Percentiles rank a stretch among this genome's conserved stretches.
phyloP scores from a whole-genome alignment of 1,140 invertebrate species.

The Drosophila ohnishii region DNA sequence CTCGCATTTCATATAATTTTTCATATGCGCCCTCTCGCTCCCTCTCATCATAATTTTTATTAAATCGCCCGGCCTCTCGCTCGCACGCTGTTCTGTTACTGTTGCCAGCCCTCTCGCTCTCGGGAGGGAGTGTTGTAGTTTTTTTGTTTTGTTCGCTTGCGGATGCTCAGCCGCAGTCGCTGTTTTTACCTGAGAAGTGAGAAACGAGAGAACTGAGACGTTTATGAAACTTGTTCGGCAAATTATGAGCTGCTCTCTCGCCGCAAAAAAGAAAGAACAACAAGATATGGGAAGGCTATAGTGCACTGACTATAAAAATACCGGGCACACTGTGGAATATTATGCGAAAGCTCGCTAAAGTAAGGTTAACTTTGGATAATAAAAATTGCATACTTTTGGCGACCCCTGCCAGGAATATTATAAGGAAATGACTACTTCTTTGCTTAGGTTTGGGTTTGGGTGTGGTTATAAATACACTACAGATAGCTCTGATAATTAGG shows the following conservation, averaged over 20 bases:
- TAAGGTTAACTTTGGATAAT: neutral
- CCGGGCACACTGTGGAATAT: conserved; percentile 1
- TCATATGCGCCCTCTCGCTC: conserved; percentile 71
- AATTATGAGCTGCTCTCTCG: conserved; percentile 70
- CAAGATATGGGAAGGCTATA: neutral
- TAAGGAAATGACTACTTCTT: neutral
- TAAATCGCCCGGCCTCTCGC: conserved; percentile 62
- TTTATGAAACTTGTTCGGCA: conserved; percentile 80
- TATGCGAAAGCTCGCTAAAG: neutral
- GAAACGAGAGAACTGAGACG: conserved; percentile 47
- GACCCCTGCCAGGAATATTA: no score
- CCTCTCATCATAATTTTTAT: conserved; percentile 82
- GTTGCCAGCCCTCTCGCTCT: conserved; percentile 69
- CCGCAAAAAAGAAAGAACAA: conserved; percentile 13
- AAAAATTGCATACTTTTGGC: neutral
- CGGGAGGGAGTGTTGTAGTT: conserved; percentile 3
- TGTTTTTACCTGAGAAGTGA: conserved; percentile 64
- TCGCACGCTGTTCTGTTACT: conserved; percentile 69
- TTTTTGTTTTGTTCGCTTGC: conserved; percentile 15
- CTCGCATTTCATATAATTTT: conserved; percentile 80
- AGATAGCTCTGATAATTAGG: neutral
- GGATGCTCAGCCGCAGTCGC: conserved; percentile 55
- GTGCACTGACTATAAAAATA: conserved; percentile 15
- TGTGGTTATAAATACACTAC: neutral
- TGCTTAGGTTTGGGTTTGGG: neutral